Base-by-base conservation (phyloP, 2,888 invertebrate genomes). In the Lithophane leautieri region DNA sequence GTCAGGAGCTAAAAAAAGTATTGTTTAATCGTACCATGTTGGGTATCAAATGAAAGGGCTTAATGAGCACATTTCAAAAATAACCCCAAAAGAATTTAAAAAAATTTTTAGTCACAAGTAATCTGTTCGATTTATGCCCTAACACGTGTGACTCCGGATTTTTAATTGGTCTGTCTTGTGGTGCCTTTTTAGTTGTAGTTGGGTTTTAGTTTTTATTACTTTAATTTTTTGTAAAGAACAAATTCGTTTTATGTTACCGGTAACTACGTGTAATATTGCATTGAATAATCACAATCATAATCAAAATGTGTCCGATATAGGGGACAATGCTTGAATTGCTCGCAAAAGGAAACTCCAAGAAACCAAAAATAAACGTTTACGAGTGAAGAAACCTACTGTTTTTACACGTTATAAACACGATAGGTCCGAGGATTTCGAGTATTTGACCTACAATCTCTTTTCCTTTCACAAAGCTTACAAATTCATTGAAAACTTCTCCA, bases 401-500 rank as follows among this genome's bases (percentile, higher is more conserved):
- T 25, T 56, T 7, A 25, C 28, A 58, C 58, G 3, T 40, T 34
- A 22, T 42, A 60, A 63, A 19, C 14, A 25, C 25, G 25, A 56
- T 56, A 28, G 58, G 9, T 54, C 8, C 12, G 3, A 34, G 1
- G 16, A 14, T 4, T n/a, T 42, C 7, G 2, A 47, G 11, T 28
- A 70, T 54, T 28, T 42, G 40, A 56, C 14, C n/a, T 42, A 50
- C n/a, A 42, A 50, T 54, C 40, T 25, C 50, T 7, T 14, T 47
- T 4, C 22, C 25, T 47, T 25, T 40, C 14, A 66, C 52, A 50
- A 62, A n/a, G 14, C 54, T 54, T 16, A 61, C 42, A 54, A 54
- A 47, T 56, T 69, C 69, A 76, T 81, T 76, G 42, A 76, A 83
- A 83, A 81, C 62, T 68, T 65, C 58, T 73, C 44, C 44, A 82